Evolutionary conservation across 2,113 vertebrate genomes (phyloP), one percentile per base, ranked within the genome.

Genomic region (Elephantulus edwardii): DNA sequence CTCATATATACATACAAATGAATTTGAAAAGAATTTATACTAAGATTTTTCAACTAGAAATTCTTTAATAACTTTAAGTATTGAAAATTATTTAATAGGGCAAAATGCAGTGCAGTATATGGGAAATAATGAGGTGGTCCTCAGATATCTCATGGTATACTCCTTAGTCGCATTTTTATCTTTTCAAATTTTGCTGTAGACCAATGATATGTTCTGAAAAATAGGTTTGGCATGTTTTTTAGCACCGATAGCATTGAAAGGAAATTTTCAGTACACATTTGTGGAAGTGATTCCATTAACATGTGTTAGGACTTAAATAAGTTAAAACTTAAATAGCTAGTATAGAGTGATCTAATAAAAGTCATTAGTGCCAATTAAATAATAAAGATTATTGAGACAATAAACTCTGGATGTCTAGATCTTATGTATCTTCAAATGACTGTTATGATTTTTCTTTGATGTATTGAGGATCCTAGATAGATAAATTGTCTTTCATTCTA

Each of bases 151-250:
- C 28, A 9, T 30, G 7, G 58, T 62, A 64, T 1, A 28, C 26
- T 81, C 89, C 50, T 77, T 90, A 93, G n/a, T 90, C 44, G 86
- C 20, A 64, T 89, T 62, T 79, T 2, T 84, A n/a, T 62, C 10
- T 64, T 30, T 38, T 5, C 35, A 3, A 91, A 82, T 82, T 91
- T 87, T 87, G 35, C 8, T 84, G 3, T 83, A 66, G 50, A 52
- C 9, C 24, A 11, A 48, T 78, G n/a, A 50, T 75, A 5, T 62
- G 72, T 72, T 89, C 82, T 82, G 44, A 30, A 77, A 81, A 89
- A 42, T 70, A 17, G 0, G 68, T 48, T 71, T 74, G 48, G 75
- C 30, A 40, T 82, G 42, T 89, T 89, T 81, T 71, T 80, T 88
- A 91, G 7, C 16, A 66, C 68, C 62, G 30, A 26, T 56, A 79